Evolutionary conservation across 1,140 invertebrate genomes (phyloP).

Genomic region (Drosophila aff.): DNA sequence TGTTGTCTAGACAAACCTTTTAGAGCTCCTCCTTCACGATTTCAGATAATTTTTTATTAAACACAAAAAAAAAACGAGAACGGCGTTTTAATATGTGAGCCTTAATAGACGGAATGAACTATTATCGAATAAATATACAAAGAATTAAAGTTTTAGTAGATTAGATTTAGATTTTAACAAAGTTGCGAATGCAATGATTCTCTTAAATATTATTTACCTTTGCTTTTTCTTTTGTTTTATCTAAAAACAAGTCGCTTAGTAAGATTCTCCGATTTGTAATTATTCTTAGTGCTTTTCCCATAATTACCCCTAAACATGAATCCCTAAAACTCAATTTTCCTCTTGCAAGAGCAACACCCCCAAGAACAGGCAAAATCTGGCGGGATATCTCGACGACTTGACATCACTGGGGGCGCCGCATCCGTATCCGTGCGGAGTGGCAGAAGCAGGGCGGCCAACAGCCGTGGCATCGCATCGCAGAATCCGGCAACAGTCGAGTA

Average conservation of each 20-base stretch:
- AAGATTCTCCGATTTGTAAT: neutral
- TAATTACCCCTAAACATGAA: neutral
- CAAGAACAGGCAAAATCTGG: neutral
- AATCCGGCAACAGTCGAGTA: slow-evolving; percentile 63
- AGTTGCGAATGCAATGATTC: too few species aligned
- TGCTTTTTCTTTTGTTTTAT: neutral
- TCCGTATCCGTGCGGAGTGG: slow-evolving; percentile 21
- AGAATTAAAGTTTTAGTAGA: too few species aligned
- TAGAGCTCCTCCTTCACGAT: too few species aligned
- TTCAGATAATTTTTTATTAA: too few species aligned
- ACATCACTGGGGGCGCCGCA: slow-evolving; percentile 8
- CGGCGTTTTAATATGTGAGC: too few species aligned
- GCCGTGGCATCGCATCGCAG: slow-evolving; percentile 32
- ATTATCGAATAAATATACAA: too few species aligned
- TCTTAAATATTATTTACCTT: neutral
- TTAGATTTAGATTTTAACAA: too few species aligned
- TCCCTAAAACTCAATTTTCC: neutral
- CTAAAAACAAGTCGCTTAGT: neutral
- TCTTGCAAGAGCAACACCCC: neutral
- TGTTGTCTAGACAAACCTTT: too few species aligned
- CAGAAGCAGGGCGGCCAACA: slow-evolving; percentile 10
- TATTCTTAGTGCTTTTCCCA: neutral
- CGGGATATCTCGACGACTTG: neutral
- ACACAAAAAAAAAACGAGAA: too few species aligned
- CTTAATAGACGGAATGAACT: too few species aligned